A percentile compares a stretch with the other conserved stretches of the same genome.
Evolutionary conservation across 2,797 vertebrate species (phyloP).

Genomic region (Myiotriccus ornatus): DNA sequence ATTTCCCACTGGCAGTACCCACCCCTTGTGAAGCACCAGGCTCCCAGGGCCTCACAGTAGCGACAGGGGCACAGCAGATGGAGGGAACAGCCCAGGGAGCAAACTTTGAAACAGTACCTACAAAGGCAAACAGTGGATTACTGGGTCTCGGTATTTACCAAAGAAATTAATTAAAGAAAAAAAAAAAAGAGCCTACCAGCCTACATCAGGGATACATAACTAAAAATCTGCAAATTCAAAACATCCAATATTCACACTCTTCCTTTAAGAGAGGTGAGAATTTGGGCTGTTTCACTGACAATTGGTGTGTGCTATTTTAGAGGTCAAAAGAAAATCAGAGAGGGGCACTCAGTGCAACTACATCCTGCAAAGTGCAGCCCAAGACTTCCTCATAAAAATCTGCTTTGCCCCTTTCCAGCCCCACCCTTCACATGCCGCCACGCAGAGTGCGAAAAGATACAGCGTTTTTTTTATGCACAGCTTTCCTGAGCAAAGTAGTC

Average conservation of each 20-base stretch:
- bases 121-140: not conserved
- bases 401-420: not conserved
- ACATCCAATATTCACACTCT: not conserved
- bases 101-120: not conserved
- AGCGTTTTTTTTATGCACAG: not conserved
- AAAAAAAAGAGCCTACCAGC: not conserved
- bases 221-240: not conserved
- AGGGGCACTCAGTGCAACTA: not conserved
- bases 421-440: not conserved
- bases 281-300: not conserved
- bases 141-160: not conserved
- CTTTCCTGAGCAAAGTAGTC: not conserved
- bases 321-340: not conserved
- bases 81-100: not conserved
- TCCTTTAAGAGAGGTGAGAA: not conserved
- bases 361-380: not conserved
- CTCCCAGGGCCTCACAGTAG: rapidly evolving
- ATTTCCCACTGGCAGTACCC: not conserved
- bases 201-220: not conserved
- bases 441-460: not conserved
- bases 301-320: not conserved
- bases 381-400: not conserved
- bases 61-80: not conserved
- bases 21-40: not conserved
- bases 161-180: not conserved